Evolutionary conservation across 2,113 vertebrate genomes (phyloP).

Genomic region (Oreochromis tanganicae): DNA sequence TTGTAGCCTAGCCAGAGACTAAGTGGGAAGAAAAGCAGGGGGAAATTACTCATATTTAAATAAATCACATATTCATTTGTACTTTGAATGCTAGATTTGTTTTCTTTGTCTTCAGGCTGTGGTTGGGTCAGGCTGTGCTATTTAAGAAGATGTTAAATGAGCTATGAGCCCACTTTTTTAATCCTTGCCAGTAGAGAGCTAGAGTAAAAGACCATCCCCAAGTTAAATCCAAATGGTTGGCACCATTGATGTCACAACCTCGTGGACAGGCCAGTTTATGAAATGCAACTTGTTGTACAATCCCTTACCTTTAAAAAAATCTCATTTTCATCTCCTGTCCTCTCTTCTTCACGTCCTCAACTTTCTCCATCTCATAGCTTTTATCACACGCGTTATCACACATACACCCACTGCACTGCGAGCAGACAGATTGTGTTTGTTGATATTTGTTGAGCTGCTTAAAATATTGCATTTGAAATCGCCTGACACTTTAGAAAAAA

Average conservation of each 20-base stretch:
- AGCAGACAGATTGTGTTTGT: neutral
- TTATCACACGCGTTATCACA: neutral
- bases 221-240: neutral
- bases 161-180: neutral
- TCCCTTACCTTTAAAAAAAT: neutral
- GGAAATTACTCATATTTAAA: neutral
- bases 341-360: neutral
- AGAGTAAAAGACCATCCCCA: neutral
- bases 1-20: neutral
- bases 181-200: neutral
- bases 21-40: neutral
- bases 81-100: neutral
- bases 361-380: neutral
- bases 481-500: neutral
- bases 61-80: neutral
- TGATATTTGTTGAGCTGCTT: neutral
- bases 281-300: neutral
- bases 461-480: neutral
- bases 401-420: neutral
- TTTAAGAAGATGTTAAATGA: neutral
- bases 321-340: neutral
- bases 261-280: neutral
- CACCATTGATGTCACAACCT: neutral
- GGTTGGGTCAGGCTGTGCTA: neutral
- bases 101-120: neutral